Evolutionary conservation across 2,113 vertebrate genomes (phyloP).

Genomic region (Tricholaema leucomelas): DNA sequence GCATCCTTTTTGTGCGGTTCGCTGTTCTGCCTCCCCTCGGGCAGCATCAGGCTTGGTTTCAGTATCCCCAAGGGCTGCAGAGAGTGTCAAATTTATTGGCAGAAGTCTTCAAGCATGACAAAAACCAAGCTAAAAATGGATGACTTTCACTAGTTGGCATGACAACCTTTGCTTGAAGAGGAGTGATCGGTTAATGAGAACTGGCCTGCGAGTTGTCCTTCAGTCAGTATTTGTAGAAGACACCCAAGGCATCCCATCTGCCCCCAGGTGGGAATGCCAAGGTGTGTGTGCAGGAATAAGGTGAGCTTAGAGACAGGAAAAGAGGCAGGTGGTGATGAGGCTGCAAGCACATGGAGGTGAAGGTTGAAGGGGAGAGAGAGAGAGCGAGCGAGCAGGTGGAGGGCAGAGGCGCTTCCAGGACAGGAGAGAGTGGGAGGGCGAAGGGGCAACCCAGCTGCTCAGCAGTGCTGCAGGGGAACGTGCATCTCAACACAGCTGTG

Average conservation of each 20-base stretch:
- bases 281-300: neutral
- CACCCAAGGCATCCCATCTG: neutral
- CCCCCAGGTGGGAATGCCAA: neutral
- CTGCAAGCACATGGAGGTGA: neutral
- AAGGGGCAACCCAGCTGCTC: neutral
- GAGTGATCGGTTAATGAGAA: neutral
- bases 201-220: neutral
- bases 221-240: neutral
- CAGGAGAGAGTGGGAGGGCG: neutral
- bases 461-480: neutral
- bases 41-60: neutral
- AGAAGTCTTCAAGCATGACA: neutral
- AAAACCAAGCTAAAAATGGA: neutral
- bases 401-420: neutral
- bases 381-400: neutral
- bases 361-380: neutral
- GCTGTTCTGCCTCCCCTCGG: neutral
- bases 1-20: neutral
- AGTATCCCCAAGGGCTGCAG: neutral
- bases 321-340: neutral
- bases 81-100: neutral
- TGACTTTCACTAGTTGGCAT: neutral
- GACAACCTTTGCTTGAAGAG: neutral
- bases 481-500: slow-evolving; percentile 18
- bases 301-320: neutral